A percentile compares a stretch with the other conserved stretches of the same genome.
These are phyloP conservation scores for Sebastes aleutianus DNA, from an alignment of 2,797 vertebrate species.

Conservation along the genomic window DNA sequence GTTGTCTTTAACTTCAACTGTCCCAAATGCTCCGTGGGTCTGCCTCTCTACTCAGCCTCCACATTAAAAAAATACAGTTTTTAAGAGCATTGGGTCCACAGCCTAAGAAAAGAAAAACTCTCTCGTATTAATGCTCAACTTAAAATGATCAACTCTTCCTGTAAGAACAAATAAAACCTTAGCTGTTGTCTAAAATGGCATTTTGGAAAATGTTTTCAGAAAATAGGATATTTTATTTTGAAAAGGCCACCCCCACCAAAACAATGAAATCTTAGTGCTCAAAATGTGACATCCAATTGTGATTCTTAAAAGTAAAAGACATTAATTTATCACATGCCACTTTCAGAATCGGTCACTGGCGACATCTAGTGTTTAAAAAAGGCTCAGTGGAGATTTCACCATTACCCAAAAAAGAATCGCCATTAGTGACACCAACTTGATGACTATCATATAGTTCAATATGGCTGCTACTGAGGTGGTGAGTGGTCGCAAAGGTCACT, in stretches of 20 bases:
- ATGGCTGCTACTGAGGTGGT: constrained; percentile 4
- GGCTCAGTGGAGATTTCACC: constrained; percentile 13
- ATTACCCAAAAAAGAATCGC: not conserved
- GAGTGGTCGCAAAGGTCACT: constrained; percentile 34
- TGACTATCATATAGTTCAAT: not conserved
- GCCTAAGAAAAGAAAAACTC: not conserved
- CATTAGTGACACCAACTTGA: not conserved
- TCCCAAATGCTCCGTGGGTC: not conserved
- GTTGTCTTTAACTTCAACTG: not conserved
- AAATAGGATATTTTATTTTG: not conserved
- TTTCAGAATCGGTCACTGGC: constrained; percentile 32
- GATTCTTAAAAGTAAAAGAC: not conserved
- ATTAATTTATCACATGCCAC: not conserved
- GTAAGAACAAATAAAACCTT: not conserved
- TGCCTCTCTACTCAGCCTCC: constrained; percentile 8
- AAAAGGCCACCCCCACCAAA: not conserved
- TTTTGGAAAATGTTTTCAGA: not conserved
- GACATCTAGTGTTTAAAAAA: constrained; percentile 64
- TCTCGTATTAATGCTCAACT: not conserved
- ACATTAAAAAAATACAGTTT: not conserved
- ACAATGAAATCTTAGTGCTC: constrained; percentile 5
- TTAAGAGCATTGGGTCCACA: constrained; percentile 53
- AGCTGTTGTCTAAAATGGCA: not conserved
- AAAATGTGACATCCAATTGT: constrained; percentile 16
- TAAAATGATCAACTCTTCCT: not conserved